Evolutionary conservation across 2,113 vertebrate species (phyloP), one percentile per base, ranked within the genome.

Genomic region (Muscicapa adusta): DNA sequence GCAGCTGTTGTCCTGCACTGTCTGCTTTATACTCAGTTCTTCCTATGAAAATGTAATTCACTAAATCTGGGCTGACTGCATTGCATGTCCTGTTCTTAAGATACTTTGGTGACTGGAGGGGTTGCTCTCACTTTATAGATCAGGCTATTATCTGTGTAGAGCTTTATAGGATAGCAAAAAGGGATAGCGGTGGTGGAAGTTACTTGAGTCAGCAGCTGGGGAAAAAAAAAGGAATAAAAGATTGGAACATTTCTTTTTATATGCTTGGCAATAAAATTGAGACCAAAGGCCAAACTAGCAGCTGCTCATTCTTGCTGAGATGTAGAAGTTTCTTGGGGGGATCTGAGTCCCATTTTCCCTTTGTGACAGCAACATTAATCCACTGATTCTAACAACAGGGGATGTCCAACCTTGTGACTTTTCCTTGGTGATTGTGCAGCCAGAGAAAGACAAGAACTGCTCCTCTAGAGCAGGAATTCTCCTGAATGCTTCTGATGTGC

Each of bases 271-370:
- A 75, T 91, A 93, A 92, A 92, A 78, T 11, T 51, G 70, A 92
- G 93, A 94, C 63, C 83, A 94, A 93, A 94, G 92, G 91, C 93
- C 84, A 94, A 93, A 84, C 60, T 79, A 92, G 73, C 94, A 96
- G 93, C 93, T 96, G 94, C 86, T 95, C 45, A 12, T 94, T 92
- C 72, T 92, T 2, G 2, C 47, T 91, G 86, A 91, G 86, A 74
- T 72, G 53, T 34, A 77, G 68, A 91, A 60, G n/a, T 89, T 92
- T 91, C 68, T 57, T 84, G 53, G 51, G 60, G 88, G 11, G 31
- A 81, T 65, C 84, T 34, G 73, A 87, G 68, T 75, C 73, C 56
- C 57, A 10, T 95, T 91, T 86, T 38, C 76, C 80, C 5, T 25
- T 16, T 50, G 53, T 75, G 83, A 60, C 68, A 92, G 42, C 25